These are phyloP conservation scores for Drosophila virilis DNA, from an alignment of 1,140 invertebrate species.

Conservation along the genomic window DNA sequence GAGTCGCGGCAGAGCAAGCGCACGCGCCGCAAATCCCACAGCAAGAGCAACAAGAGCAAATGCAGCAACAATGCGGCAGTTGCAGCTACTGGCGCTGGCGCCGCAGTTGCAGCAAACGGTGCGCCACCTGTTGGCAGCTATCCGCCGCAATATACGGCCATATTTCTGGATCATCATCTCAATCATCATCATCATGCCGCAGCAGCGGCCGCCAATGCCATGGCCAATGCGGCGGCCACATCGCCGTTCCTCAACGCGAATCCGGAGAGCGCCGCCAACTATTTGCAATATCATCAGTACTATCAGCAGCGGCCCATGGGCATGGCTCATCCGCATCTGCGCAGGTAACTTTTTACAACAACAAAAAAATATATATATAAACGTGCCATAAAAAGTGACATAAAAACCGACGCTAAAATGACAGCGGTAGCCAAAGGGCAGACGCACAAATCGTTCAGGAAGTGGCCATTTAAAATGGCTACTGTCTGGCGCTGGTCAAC, in stretches of 20 bases:
- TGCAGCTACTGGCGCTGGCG: conserved; percentile 25
- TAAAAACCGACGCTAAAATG: conserved; percentile 18
- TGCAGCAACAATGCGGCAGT: conserved; percentile 34
- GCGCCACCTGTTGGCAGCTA: conserved; percentile 54
- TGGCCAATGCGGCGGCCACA: conserved; percentile 49
- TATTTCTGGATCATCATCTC: conserved; percentile 60
- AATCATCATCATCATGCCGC: conserved; percentile 44
- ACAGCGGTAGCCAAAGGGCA: conserved; percentile 23
- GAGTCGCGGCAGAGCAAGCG: conserved; percentile 64
- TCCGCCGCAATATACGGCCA: conserved; percentile 73
- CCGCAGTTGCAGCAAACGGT: conserved; percentile 4
- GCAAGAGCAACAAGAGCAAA: conserved; percentile 52
- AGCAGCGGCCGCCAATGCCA: conserved; percentile 38
- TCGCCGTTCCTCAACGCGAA: conserved; percentile 50
- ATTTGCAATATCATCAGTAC: conserved; percentile 69
- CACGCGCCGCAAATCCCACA: conserved; percentile 61
- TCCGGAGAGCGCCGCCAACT: conserved; percentile 40
- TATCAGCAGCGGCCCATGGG: conserved; percentile 63
- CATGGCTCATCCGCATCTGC: conserved; percentile 42
- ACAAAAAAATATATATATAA: too few relatives aligned
- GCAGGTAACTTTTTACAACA: conserved; percentile 45
- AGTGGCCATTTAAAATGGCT: conserved; percentile 43
- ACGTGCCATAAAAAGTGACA: conserved; percentile 3
- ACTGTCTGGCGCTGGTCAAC: conserved; percentile 32
- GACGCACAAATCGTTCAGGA: conserved; percentile 26